These are phyloP conservation scores for Rhinichthys klamathensis DNA, from an alignment of 2,113 vertebrate genomes.

Conservation along the genomic window DNA sequence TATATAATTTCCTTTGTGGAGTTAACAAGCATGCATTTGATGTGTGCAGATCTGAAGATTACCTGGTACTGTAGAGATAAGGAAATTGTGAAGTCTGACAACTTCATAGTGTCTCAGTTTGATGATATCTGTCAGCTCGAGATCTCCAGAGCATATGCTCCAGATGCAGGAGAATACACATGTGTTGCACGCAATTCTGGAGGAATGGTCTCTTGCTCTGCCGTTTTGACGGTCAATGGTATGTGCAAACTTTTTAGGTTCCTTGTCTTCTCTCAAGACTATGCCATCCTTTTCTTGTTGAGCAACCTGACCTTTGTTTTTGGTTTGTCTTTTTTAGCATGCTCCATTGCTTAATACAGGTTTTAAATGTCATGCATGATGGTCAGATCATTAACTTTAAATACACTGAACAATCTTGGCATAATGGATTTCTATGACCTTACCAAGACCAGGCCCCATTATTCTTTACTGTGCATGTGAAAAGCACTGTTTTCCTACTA, in stretches of 20 bases:
- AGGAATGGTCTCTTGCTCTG: slow-evolving; percentile 89
- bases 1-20: neutral
- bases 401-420: neutral
- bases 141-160: slow-evolving; percentile 82
- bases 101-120: slow-evolving; percentile 89
- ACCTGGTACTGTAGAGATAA: slow-evolving; percentile 89
- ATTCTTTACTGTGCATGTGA: slow-evolving; percentile 17
- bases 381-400: neutral
- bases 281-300: neutral
- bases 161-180: slow-evolving; percentile 88
- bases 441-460: neutral
- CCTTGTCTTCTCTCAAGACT: neutral
- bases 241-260: neutral
- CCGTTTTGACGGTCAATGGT: slow-evolving; percentile 87
- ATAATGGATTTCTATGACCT: neutral
- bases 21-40: neutral
- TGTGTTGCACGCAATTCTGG: slow-evolving; percentile 88
- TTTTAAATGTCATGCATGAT: neutral
- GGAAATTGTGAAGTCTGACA: slow-evolving; percentile 86
- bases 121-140: slow-evolving; percentile 89
- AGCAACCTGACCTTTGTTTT: neutral
- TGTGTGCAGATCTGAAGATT: slow-evolving; percentile 83
- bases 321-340: neutral
- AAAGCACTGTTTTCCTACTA: neutral
- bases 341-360: neutral